These are phyloP conservation scores for Rhinolophus sinicus DNA, from an alignment of 2,113 vertebrate genomes.

Conservation along the genomic window DNA sequence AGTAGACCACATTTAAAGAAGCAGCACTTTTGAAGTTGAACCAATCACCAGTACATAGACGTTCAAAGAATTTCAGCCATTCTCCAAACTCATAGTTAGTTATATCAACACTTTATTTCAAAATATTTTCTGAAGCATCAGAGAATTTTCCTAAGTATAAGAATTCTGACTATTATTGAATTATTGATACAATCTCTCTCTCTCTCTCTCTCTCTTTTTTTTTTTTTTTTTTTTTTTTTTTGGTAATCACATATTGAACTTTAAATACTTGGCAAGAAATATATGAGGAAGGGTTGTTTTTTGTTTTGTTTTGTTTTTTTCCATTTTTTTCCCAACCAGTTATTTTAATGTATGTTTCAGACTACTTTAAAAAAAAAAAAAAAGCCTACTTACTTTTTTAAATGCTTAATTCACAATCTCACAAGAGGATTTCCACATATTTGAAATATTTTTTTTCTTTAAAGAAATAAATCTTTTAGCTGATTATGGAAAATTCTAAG, in stretches of 20 bases:
- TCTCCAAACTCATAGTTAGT: not conserved
- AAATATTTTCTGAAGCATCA: slow-evolving; percentile 40
- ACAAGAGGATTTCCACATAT: slow-evolving; percentile 65
- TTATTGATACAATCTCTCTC: not conserved
- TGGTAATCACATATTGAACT: not conserved
- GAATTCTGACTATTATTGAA: not conserved
- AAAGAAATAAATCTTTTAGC: slow-evolving; percentile 69
- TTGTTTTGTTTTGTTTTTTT: too few species aligned
- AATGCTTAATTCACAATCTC: slow-evolving; percentile 63
- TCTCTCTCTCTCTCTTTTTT: too few species aligned
- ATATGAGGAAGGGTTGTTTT: not conserved
- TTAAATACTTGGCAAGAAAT: slow-evolving; percentile 40
- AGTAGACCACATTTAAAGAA: not conserved
- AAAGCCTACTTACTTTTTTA: slow-evolving; percentile 55
- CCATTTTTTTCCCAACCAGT: not conserved
- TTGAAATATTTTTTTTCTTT: slow-evolving; percentile 65
- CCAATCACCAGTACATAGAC: not conserved
- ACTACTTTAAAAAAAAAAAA: not conserved
- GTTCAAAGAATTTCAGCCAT: not conserved
- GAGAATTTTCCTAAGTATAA: not conserved
- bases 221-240: not conserved
- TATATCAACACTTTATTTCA: not conserved
- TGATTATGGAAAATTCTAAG: slow-evolving; percentile 74
- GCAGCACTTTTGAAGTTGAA: not conserved
- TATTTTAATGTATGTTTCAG: slow-evolving; percentile 44